Evolutionary conservation across 1,140 invertebrate genomes (phyloP), one percentile per base, ranked within the genome.

Genomic region (Aleiodes sp.): DNA sequence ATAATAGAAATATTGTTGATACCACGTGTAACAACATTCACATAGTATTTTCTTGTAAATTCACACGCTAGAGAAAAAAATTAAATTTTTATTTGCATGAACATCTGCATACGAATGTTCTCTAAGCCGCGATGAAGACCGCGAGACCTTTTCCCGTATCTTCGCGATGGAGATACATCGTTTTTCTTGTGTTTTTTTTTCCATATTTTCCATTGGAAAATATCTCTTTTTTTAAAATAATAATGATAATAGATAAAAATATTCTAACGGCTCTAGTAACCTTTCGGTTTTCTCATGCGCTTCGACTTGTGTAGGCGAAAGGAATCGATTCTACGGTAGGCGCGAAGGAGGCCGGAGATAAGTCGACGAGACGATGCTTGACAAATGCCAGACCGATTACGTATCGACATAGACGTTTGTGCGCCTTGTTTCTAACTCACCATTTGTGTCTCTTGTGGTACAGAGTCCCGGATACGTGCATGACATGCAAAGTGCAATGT

Each of bases 341-440:
- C 46, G 63, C 24, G 65, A 24, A 66, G 68, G 61, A 68, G 33
- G 43, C 52, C 41, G 33, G n/a, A 41, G 28, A 65, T 62, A 14
- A 52, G 21, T 52, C 46, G 46, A 52, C 46, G 46, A 52, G 46
- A 52, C 46, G 46, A 52, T 52, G 46, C 46, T 65, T 72, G 70
- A 77, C 67, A 70, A 76, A 76, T 70, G 71, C 57, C 71, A 60
- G 65, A 66, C 66, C 76, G 75, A 77, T 78, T 78, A 75, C 62
- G 59, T 46, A 68, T 73, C 46, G 46, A 52, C 46, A 52, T 52
- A 24, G n/a, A 52, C 46, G 46, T 46, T n/a, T 46, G 41, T 52
- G 12, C 21, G 46, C 21, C 2, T 21, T 9, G 21, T 52, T 8
- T 10, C 31, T 21, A 21, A 24, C 46, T 52, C 16, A n/a, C n/a